Conservation (phyloP, 2,113 vertebrate genomes). For the Vanacampus margaritifer region DNA sequence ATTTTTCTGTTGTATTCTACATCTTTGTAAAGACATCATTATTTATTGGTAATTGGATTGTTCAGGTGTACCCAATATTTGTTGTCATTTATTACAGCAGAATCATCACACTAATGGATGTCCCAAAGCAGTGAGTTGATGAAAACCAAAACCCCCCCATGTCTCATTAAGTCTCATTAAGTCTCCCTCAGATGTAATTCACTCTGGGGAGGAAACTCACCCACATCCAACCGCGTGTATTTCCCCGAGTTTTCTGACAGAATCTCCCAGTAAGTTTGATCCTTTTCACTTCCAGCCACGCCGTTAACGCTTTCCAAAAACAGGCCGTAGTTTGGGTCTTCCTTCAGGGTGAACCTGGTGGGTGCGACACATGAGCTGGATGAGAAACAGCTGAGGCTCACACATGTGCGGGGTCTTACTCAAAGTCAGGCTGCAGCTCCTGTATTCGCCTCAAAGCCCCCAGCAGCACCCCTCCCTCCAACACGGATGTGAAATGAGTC, state of each 20-base stretch:
- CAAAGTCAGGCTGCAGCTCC: conserved; percentile 50
- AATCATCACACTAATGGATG: background rate
- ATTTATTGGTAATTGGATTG: background rate
- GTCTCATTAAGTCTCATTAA: conserved; percentile 51
- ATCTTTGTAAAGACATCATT: background rate
- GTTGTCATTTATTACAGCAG: background rate
- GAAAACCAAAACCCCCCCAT: conserved; percentile 23
- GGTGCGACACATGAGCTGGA: background rate
- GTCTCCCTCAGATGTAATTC: conserved; percentile 18
- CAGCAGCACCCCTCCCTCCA: conserved; percentile 57
- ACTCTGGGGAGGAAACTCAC: conserved; percentile 53
- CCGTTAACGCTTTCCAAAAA: conserved; percentile 69
- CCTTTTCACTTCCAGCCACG: conserved; percentile 38
- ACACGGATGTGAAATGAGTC: conserved; percentile 40
- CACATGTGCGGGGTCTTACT: conserved; percentile 31
- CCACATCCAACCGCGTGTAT: conserved; percentile 44
- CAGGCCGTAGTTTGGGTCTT: conserved; percentile 53
- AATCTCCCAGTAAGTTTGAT: conserved; percentile 68
- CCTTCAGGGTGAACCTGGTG: conserved; percentile 56
- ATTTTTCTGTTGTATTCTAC: no score
- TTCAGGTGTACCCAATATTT: background rate
- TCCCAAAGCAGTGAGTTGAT: conserved; percentile 26
- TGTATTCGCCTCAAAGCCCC: conserved; percentile 59
- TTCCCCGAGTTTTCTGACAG: conserved; percentile 48
- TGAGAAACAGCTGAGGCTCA: background rate